Percentiles rank a stretch among this genome's conserved stretches.
phyloP scores from a whole-genome alignment of 2,113 vertebrate species.

The Pteronura brasiliensis region DNA sequence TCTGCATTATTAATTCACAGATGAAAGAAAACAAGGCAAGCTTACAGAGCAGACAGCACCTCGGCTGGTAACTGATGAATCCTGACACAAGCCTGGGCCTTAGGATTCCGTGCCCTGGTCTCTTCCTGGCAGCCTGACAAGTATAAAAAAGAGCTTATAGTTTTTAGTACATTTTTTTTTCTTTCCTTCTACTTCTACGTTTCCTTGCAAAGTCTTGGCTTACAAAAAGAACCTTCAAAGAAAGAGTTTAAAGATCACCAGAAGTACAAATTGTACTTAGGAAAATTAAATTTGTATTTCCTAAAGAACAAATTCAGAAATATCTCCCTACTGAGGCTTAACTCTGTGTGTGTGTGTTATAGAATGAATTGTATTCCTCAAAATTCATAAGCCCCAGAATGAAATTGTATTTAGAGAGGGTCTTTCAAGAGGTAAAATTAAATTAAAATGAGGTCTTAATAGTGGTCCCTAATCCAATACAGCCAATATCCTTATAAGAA shows the following conservation, averaged over 20 bases:
- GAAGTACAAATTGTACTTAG: not conserved
- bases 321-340: not conserved
- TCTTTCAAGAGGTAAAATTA: not conserved
- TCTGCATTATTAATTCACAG: not conserved
- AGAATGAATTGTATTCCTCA: not conserved
- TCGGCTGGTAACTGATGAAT: too few species aligned
- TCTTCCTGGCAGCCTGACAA: not conserved
- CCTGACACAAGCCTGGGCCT: fast-evolving
- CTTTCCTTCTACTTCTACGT: not conserved
- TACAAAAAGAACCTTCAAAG: not conserved
- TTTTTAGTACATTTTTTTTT: not conserved
- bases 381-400: not conserved
- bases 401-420: not conserved
- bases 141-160: not conserved
- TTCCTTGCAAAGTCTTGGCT: not conserved
- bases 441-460: not conserved
- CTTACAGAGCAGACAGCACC: not conserved
- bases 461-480: not conserved
- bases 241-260: not conserved
- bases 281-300: not conserved
- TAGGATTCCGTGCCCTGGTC: fast-evolving
- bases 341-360: not conserved
- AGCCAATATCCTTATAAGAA: not conserved
- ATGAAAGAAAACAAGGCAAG: not conserved
- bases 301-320: not conserved